Base-by-base conservation (phyloP, 2,797 vertebrate genomes). In the Sebastes trivittatus region DNA sequence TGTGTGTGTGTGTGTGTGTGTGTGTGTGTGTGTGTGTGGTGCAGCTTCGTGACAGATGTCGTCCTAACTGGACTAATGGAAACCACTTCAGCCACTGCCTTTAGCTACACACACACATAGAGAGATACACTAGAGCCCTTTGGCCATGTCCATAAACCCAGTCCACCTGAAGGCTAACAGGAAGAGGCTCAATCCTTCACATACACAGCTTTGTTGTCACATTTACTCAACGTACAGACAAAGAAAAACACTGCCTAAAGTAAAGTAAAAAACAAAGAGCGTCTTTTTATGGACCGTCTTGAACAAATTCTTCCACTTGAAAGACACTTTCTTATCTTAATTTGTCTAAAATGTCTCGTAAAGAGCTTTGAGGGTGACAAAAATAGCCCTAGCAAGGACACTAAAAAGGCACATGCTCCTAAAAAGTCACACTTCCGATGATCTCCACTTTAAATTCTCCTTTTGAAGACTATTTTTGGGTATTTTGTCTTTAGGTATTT, bases 31-130 rank as follows among this genome's bases (percentile, higher is more conserved):
- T 78, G 63, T 77, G 34, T 64, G 65, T 82, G 58, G 63, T 80
- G 72, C 30, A 66, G 78, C 75, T 84, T 71, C 29, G 70, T 91
- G 93, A 91, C 91, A 92, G 91, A 93, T 90, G 89, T 92, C 86
- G 77, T 86, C 84, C 87, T 93, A 93, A 93, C 85, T 89, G 88
- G 85, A 94, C 89, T 92, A 94, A 93, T 93, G 84, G 83, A 92
- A 91, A 91, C 76, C 75, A 86, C 72, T 93, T 89, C 84, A 87
- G 62, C 78, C 80, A 69, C 42, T 49, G 67, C 86, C 88, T 62
- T 56, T 55, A 82, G 87, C 83, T 30, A 61, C 70, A 83, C 34
- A 34, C 27, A 81, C 54, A 60, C 29, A 59, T 8, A 59, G 11
- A 66, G 46, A 78, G 55, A 64, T 4, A 78, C 52, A 77, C 25